Base-by-base conservation (phyloP, 2,888 invertebrate species). In the Phaonia tiefii region DNA sequence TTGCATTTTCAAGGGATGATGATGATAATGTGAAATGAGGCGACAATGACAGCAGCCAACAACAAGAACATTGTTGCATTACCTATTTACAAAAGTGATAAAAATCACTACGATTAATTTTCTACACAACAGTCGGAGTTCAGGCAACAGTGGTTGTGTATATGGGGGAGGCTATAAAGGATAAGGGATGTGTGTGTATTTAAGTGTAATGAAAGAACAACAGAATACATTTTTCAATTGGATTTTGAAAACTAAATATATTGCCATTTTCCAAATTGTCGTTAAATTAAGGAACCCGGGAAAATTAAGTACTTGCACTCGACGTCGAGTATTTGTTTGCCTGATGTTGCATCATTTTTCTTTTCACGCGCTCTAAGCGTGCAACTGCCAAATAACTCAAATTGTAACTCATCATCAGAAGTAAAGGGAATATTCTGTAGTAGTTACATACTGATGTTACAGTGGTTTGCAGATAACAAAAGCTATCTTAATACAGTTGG, bases 11-110 rank as follows among this genome's bases (percentile, higher is more conserved):
- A 13, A 42, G 72, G 75, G n/a, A n/a, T n/a, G 75, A 56, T 69
- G 79, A 17, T 20, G 37, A n/a, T n/a, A n/a, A n/a, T n/a, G n/a
- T n/a, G n/a, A n/a, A n/a, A n/a, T n/a, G n/a, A n/a, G n/a, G n/a
- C n/a, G n/a, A n/a, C n/a, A n/a, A n/a, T n/a, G n/a, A n/a, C n/a
- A n/a, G n/a, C n/a, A n/a, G n/a, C n/a, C n/a, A n/a, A n/a, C n/a
- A n/a, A n/a, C n/a, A n/a, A n/a, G n/a, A 49, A 69, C 26, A 49
- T 15, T 73, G 69, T 72, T 46, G 60, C 67, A 72, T 31, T 8
- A 31, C 3, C 56, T 75, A 65, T 73, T 80, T 80, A 39, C 75
- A 1, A 72, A 75, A 76, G 75, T 69, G 69, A 80, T 76, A 72
- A 58, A 75, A 73, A 75, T 80, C 72, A 58, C 69, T 20, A 51